These are phyloP conservation scores for Mongoloraphidia duomilia DNA, from an alignment of 2,888 invertebrate genomes.

Conservation along the genomic window DNA sequence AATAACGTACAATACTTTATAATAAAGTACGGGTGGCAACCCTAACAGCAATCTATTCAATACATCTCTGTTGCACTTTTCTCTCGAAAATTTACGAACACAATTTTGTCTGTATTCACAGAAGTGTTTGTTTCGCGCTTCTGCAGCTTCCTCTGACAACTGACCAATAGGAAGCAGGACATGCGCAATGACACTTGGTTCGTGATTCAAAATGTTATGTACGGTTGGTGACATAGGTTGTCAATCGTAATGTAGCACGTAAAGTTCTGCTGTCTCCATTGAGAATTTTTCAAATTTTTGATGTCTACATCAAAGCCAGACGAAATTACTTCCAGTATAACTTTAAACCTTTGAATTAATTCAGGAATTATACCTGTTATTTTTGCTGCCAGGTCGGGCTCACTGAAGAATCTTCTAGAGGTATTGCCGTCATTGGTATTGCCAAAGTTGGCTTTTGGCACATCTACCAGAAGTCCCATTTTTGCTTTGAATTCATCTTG, in stretches of 20 bases:
- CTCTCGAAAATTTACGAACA: slow-evolving; percentile 14
- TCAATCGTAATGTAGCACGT: slow-evolving; percentile 17
- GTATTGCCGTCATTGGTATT: not conserved
- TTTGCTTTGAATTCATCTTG: not conserved
- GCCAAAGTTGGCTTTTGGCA: not conserved
- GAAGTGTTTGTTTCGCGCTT: slow-evolving; percentile 18
- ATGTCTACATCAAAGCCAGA: not conserved
- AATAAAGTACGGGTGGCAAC: too few relatives aligned
- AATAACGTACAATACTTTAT: too few relatives aligned
- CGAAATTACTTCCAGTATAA: not conserved
- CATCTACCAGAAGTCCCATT: not conserved
- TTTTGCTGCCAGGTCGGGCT: not conserved
- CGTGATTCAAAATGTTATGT: slow-evolving; percentile 16
- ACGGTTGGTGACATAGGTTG: slow-evolving; percentile 17
- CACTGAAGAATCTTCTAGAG: not conserved
- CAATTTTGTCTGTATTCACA: slow-evolving; percentile 13
- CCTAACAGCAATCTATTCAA: slow-evolving; percentile 11
- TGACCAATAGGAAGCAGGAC: slow-evolving; percentile 18
- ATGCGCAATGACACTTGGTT: slow-evolving; percentile 13
- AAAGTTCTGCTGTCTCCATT: slow-evolving; percentile 11
- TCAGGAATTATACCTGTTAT: not conserved
- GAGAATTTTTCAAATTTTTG: not conserved
- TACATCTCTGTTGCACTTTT: slow-evolving; percentile 12
- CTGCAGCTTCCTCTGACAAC: slow-evolving; percentile 13
- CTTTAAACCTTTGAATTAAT: not conserved